Evolutionary conservation across 2,113 vertebrate species (phyloP), one percentile per base, ranked within the genome.

Genomic region (Pyrgilauda ruficollis): DNA sequence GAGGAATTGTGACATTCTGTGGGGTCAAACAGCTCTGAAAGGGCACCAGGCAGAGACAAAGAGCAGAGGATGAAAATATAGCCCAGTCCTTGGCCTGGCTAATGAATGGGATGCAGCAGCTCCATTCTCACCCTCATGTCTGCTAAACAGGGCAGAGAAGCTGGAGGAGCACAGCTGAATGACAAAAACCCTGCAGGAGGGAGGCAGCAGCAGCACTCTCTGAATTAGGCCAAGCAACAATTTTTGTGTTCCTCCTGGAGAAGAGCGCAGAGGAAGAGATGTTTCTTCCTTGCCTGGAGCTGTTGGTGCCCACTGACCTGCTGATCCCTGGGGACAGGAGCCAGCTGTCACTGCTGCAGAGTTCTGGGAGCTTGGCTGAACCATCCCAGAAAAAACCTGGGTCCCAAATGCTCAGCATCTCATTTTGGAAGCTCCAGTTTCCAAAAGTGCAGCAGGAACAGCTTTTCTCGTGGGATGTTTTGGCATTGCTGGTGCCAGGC

Each of bases 401-500:
- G 64, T 63, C 90, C n/a, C 8, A 74, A 80, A 77, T 24, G 52
- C 88, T 95, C 90, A 81, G 69, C 62, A 24, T 56, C 88, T 89
- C 83, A 11, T 94, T 88, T 88, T 90, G 93, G 86, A 84, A 96
- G 92, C 64, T 87, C 88, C 90, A 84, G 79, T 91, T 96, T 95
- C 88, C 92, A 95, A 96, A 96, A 97, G 94, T 95, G 53, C 93
- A 95, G 90, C 75, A 49, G 70, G 90, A 95, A 93, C 96, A 96
- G 96, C 92, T 96, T 96, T 97, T 64, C 93, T 93, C 46, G 73
- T 96, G 93, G 94, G 94, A 84, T 96, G 93, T 68, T 94, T 72
- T 96, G 94, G 96, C 92, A 89, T 33, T 81, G 83, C 90, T 93
- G 92, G 93, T 96, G 96, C 90, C 80, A 96, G 95, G 92, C 94